These are phyloP conservation scores for Meganola albula DNA, from an alignment of 2,888 invertebrate genomes.

Conservation along the genomic window DNA sequence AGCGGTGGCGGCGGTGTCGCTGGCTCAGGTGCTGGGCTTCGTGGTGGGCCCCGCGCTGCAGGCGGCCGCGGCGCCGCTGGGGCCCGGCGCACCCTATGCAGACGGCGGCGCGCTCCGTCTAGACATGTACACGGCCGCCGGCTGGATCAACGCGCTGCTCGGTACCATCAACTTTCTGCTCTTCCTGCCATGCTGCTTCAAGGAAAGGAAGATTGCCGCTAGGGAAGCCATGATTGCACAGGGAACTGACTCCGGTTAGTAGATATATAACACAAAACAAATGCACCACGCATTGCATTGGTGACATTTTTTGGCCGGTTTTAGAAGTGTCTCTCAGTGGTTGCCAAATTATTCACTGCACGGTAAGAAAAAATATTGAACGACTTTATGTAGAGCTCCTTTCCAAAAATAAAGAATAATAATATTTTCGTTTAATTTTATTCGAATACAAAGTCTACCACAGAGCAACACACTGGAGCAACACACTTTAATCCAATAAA, in stretches of 20 bases:
- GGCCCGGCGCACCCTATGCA: conserved; percentile 68
- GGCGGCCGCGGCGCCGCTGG: conserved; percentile 87
- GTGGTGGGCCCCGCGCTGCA: conserved; percentile 91
- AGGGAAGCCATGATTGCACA: conserved; percentile 87
- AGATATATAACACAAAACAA: too few relatives aligned
- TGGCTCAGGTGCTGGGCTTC: conserved; percentile 92
- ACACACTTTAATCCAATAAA: too few relatives aligned
- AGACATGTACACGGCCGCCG: conserved; percentile 92
- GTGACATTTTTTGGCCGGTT: too few relatives aligned
- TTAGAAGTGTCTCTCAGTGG: too few relatives aligned
- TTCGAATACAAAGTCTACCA: too few relatives aligned
- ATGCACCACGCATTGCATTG: too few relatives aligned
- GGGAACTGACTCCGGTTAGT: conserved; percentile 79
- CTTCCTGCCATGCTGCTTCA: conserved; percentile 86
- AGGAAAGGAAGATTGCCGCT: conserved; percentile 86
- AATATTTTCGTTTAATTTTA: too few relatives aligned
- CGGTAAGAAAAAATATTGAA: too few relatives aligned
- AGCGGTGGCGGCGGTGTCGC: conserved; percentile 88
- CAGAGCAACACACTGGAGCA: too few relatives aligned
- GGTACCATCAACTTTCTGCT: conserved; percentile 84
- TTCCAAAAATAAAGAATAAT: too few relatives aligned
- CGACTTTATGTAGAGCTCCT: too few relatives aligned
- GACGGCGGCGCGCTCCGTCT: conserved; percentile 79
- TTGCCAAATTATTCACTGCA: too few relatives aligned
- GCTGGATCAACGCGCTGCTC: conserved; percentile 89